These are phyloP conservation scores for Diuraphis noxia DNA, from an alignment of 1,140 invertebrate genomes.

Conservation along the genomic window DNA sequence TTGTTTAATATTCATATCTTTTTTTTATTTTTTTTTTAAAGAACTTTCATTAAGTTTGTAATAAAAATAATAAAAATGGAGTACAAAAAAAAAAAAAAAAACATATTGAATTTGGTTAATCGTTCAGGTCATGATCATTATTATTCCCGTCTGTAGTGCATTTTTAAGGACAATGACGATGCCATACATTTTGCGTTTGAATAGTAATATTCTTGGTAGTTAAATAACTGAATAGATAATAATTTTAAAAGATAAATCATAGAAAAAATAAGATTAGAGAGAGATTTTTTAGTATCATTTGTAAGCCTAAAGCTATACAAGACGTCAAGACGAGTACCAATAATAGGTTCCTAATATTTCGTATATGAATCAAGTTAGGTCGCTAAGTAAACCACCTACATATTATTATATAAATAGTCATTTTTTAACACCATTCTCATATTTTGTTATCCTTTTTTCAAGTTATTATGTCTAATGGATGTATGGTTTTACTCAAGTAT, in stretches of 20 bases:
- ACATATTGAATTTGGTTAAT: not conserved
- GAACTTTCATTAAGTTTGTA: not conserved
- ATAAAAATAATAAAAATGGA: not conserved
- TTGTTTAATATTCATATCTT: not conserved
- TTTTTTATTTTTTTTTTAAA: not conserved
- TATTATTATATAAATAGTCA: too few species aligned
- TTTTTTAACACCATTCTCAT: too few species aligned
- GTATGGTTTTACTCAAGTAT: too few species aligned
- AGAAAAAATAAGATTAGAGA: not conserved
- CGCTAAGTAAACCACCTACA: too few species aligned
- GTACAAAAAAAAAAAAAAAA: not conserved
- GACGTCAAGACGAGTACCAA: too few species aligned
- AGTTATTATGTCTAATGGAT: too few species aligned
- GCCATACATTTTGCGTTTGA: not conserved
- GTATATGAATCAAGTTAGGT: too few species aligned
- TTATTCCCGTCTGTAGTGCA: not conserved
- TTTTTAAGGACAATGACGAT: not conserved
- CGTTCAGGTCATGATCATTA: not conserved
- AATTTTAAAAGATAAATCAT: not conserved
- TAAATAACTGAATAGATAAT: not conserved
- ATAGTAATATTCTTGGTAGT: not conserved
- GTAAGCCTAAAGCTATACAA: too few species aligned
- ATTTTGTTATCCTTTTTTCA: too few species aligned
- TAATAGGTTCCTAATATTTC: too few species aligned
- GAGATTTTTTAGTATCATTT: too few species aligned